Evolutionary conservation across 2,113 vertebrate genomes (phyloP).

Genomic region (Cryptomyrus ogoouensis): DNA sequence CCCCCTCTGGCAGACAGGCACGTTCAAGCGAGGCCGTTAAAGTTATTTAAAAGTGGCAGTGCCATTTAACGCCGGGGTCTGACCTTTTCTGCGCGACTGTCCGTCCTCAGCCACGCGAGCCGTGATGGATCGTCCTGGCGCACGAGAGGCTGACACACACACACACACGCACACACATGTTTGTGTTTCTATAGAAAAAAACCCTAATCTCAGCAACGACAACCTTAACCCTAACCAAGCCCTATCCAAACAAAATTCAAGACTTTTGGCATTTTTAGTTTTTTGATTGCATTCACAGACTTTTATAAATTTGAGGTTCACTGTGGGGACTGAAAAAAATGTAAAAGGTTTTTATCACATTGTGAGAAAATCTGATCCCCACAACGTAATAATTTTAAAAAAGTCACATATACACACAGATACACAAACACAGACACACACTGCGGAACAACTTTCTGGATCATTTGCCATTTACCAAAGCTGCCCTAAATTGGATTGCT

Average conservation of each 20-base stretch:
- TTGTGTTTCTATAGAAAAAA: background rate
- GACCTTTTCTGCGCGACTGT: slow-evolving; percentile 43
- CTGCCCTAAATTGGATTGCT: background rate
- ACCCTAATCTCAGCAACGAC: too few species aligned
- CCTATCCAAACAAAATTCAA: background rate
- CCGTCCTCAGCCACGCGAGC: slow-evolving; percentile 30
- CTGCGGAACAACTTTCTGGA: background rate
- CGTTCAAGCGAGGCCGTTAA: slow-evolving; percentile 33
- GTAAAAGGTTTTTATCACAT: background rate
- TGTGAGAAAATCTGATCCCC: background rate
- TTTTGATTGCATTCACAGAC: background rate
- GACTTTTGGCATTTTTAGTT: background rate
- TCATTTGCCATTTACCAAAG: background rate
- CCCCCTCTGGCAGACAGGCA: slow-evolving; percentile 31
- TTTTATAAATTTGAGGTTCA: background rate
- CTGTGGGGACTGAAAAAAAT: background rate
- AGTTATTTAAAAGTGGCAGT: slow-evolving; percentile 46
- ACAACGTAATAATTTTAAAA: background rate
- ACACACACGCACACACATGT: slow-evolving; percentile 15
- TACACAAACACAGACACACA: background rate
- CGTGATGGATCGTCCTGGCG: slow-evolving; percentile 38
- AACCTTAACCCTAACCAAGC: too few species aligned
- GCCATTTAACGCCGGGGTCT: slow-evolving; percentile 40
- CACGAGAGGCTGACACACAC: background rate
- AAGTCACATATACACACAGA: slow-evolving; percentile 6